Evolutionary conservation across 2,113 vertebrate species (phyloP).

Genomic region (Aegypius monachus): DNA sequence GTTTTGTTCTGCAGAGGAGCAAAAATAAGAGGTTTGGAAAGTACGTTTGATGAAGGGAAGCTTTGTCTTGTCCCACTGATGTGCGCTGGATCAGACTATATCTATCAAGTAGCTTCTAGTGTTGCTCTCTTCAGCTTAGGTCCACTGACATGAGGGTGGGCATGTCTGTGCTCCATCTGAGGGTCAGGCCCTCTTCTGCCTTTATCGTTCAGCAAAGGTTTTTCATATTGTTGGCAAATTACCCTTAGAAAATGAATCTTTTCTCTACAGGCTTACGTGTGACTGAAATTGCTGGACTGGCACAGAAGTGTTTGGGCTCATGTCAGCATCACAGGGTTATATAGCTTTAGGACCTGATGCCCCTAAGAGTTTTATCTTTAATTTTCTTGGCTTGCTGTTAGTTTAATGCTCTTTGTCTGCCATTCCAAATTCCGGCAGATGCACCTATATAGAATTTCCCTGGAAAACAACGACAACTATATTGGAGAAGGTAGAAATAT

Average conservation of each 20-base stretch:
- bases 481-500: not conserved
- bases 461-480: not conserved
- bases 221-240: not conserved
- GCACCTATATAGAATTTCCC: not conserved
- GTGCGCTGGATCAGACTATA: not conserved
- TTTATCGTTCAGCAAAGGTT: not conserved
- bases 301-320: not conserved
- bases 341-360: not conserved
- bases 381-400: not conserved
- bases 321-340: not conserved
- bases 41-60: not conserved
- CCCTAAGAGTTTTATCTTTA: not conserved
- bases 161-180: not conserved
- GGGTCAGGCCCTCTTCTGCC: not conserved
- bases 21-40: not conserved
- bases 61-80: not conserved
- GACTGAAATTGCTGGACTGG: not conserved
- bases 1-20: not conserved
- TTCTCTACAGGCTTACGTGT: not conserved
- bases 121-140: not conserved
- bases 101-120: not conserved
- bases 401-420: not conserved
- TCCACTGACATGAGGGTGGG: not conserved
- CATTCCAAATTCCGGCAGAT: not conserved
- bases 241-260: not conserved